Evolutionary conservation across 2,888 invertebrate genomes (phyloP), one percentile per base, ranked within the genome.

Genomic region (Orthosia cruda): DNA sequence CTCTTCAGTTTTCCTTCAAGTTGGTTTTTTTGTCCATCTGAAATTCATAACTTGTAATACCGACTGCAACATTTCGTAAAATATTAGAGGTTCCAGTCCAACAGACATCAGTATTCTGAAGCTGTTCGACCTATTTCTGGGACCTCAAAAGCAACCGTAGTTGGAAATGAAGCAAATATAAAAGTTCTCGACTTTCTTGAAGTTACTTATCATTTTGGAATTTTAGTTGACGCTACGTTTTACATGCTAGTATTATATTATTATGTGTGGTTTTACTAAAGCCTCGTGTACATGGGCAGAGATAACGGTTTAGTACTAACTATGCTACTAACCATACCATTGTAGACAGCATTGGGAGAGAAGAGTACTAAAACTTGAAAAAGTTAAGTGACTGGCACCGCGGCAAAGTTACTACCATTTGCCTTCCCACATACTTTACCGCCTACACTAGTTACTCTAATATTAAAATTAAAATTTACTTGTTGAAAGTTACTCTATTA

Each of bases 21-120:
- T 66, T 62, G n/a, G 40, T 47, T 64, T 66, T 47, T 64, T 66
- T 50, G 45, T 71, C 26, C 49, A 49, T 81, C 13, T 57, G 7
- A 40, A 65, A 74, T 80, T 80, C 71, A 80, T 69, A 69, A 71
- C 69, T 80, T 71, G 57, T 63, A 62, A 74, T 67, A 66, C 57
- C 15, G 18, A 61, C 62, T 65, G 20, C 18, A 74, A 68, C 71
- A 65, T 69, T 68, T 74, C 26, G 40, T 72, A 58, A 67, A 74
- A 65, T 75, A 70, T 80, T 64, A 20, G 32, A 71, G 52, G 47
- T 63, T 58, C 32, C 80, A 71, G 68, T 59, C 58, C n/a, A 61
- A 45, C 18, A 45, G 57, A 63, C 71, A 87, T 87, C 71, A 79
- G 77, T 87, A 85, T 85, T 87, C 85, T 59, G 79, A 12, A 65